These are phyloP conservation scores for Sweltsa coloradensis DNA, from an alignment of 1,140 invertebrate genomes.

Conservation along the genomic window DNA sequence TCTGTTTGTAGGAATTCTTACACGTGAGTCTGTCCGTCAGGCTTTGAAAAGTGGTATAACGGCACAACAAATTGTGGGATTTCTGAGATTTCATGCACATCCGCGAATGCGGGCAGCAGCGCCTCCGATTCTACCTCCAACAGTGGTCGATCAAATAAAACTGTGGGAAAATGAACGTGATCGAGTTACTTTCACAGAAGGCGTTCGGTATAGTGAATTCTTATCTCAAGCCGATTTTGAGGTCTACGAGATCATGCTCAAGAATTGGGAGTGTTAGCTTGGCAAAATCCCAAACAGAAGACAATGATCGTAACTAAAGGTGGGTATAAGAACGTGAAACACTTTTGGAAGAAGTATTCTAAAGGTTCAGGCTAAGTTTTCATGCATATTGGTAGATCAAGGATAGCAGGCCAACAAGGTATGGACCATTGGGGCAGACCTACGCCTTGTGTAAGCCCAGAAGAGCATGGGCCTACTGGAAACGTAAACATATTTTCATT, in stretches of 20 bases:
- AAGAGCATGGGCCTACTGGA: too few species aligned
- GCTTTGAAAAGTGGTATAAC: constrained; percentile 90
- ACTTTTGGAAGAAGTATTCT: constrained; percentile 83
- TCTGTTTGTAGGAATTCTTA: constrained; percentile 83
- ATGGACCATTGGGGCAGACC: too few species aligned
- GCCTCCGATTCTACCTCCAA: constrained; percentile 66
- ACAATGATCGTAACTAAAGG: constrained; percentile 81
- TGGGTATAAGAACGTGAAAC: constrained; percentile 84
- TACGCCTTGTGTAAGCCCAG: too few species aligned
- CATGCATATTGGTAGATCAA: too few species aligned
- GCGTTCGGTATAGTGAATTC: constrained; percentile 94
- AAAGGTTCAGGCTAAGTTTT: constrained; percentile 41
- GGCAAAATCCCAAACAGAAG: constrained; percentile 74
- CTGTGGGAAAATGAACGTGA: constrained; percentile 94
- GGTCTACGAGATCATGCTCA: constrained; percentile 85
- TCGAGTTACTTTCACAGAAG: constrained; percentile 81
- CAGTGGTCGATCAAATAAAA: constrained; percentile 86
- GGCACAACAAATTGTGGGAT: constrained; percentile 89
- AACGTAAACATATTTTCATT: too few species aligned
- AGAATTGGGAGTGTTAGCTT: constrained; percentile 68
- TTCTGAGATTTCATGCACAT: constrained; percentile 76
- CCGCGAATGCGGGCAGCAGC: constrained; percentile 37
- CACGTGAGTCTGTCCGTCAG: constrained; percentile 83
- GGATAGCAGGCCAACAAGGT: too few species aligned
- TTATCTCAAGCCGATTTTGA: constrained; percentile 82